Conservation (phyloP, 2,797 vertebrate genomes). For the Taenioides sp. region DNA sequence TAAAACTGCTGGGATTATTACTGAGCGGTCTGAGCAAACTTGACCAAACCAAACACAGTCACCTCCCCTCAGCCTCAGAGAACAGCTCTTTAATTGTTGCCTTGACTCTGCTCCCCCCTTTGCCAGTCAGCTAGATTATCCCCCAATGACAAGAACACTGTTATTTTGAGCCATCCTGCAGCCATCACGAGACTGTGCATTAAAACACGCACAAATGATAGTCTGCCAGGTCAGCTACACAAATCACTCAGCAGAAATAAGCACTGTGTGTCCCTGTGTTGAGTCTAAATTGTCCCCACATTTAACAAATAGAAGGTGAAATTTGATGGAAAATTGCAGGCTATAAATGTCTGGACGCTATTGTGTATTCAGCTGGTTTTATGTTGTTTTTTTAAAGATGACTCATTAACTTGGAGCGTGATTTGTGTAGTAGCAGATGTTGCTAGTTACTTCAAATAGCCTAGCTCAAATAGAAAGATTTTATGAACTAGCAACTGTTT, state of each 20-base stretch:
- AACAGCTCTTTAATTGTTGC: constrained; percentile 71
- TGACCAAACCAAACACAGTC: constrained; percentile 62
- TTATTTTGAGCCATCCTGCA: constrained; percentile 74
- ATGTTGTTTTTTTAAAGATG: constrained; percentile 23
- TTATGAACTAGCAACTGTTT: neutral
- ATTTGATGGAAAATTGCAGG: constrained; percentile 53
- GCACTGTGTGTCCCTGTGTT: constrained; percentile 45
- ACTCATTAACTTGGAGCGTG: constrained; percentile 28
- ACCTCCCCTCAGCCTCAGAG: constrained; percentile 51
- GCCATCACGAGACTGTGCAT: constrained; percentile 64
- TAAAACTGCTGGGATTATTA: constrained; percentile 53
- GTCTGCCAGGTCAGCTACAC: constrained; percentile 62
- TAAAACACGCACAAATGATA: constrained; percentile 71
- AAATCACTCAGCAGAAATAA: constrained; percentile 65
- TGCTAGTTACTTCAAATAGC: neutral
- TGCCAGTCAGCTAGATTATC: constrained; percentile 67
- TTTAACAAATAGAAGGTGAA: constrained; percentile 48
- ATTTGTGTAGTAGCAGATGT: constrained; percentile 2
- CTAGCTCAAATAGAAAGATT: neutral
- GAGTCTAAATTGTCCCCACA: constrained; percentile 33
- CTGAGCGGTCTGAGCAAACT: constrained; percentile 48
- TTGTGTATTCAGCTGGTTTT: constrained; percentile 39
- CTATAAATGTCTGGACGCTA: constrained; percentile 27
- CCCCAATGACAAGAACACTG: constrained; percentile 73
- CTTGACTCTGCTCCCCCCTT: constrained; percentile 53